phyloP scores from a whole-genome alignment of 2,797 vertebrate genomes.

The Chaenodraco wilsoni region DNA sequence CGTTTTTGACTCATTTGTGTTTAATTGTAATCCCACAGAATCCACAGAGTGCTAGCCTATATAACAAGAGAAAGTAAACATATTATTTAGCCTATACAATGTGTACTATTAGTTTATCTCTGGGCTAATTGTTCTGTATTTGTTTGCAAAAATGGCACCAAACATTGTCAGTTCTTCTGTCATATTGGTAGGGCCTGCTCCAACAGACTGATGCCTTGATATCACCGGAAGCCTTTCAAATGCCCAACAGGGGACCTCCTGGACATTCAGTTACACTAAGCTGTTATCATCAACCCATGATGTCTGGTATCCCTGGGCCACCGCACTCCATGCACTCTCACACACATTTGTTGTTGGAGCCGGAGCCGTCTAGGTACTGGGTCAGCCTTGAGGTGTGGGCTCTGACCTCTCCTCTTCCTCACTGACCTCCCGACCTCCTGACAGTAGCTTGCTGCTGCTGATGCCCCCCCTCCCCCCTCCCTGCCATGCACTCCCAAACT shows the following conservation, averaged over 20 bases:
- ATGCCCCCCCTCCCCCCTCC: not conserved
- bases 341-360: conserved; percentile 65
- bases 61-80: too few relatives aligned
- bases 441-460: conserved; percentile 27
- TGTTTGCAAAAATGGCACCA: too few relatives aligned
- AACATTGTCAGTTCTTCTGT: too few relatives aligned
- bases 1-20: too few relatives aligned
- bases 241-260: not conserved
- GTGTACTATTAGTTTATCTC: too few relatives aligned
- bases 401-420: conserved; percentile 44
- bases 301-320: conserved; percentile 33
- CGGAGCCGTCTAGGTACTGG: conserved; percentile 57
- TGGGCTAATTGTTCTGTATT: too few relatives aligned
- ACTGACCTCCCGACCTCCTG: conserved; percentile 58
- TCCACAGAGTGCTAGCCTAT: too few relatives aligned
- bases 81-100: too few relatives aligned
- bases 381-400: conserved; percentile 63
- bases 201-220: not conserved
- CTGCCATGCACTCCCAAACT: conserved; percentile 22
- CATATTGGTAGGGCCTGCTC: not conserved
- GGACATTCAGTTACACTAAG: not conserved
- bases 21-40: too few relatives aligned
- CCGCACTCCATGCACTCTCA: conserved; percentile 13
- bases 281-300: conserved; percentile 35
- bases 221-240: not conserved